A percentile compares a stretch with the other conserved stretches of the same genome.
Evolutionary conservation across 2,113 vertebrate genomes (phyloP).

Genomic region (Zosterops hypoxanthus): DNA sequence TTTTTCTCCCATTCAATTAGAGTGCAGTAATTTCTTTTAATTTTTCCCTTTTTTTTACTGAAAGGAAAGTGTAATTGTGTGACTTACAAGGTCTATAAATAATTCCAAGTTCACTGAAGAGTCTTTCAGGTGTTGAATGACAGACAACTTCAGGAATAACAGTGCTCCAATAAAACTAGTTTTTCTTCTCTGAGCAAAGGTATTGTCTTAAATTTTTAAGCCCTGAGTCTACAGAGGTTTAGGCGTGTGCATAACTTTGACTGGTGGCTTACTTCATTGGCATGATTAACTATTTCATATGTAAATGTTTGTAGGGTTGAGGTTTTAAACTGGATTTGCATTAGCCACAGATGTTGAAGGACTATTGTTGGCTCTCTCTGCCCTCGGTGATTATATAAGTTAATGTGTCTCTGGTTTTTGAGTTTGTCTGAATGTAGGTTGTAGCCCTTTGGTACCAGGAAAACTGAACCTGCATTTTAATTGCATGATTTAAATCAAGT

Average conservation of each 20-base stretch:
- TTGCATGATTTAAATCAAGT: neutral
- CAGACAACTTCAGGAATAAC: neutral
- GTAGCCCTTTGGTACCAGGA: neutral
- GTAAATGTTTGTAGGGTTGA: slow-evolving; percentile 13
- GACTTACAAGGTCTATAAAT: neutral
- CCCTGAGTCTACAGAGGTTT: slow-evolving; percentile 8
- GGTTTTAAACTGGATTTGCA: neutral
- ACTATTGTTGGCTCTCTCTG: neutral
- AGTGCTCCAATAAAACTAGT: neutral
- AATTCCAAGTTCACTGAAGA: neutral
- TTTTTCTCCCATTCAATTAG: neutral
- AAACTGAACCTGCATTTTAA: slow-evolving; percentile 8
- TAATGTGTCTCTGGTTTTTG: neutral
- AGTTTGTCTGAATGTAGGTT: neutral
- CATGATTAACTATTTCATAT: neutral
- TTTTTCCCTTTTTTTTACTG: neutral
- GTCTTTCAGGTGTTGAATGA: neutral
- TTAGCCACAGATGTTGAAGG: neutral
- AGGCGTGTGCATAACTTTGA: neutral
- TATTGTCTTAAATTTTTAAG: slow-evolving; percentile 19
- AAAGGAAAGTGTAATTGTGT: neutral
- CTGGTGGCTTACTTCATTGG: neutral
- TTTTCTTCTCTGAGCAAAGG: neutral
- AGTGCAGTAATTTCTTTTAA: neutral
- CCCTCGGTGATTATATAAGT: neutral